phyloP scores from a whole-genome alignment of 1,140 invertebrate genomes.

The Calycopis cecrops region DNA sequence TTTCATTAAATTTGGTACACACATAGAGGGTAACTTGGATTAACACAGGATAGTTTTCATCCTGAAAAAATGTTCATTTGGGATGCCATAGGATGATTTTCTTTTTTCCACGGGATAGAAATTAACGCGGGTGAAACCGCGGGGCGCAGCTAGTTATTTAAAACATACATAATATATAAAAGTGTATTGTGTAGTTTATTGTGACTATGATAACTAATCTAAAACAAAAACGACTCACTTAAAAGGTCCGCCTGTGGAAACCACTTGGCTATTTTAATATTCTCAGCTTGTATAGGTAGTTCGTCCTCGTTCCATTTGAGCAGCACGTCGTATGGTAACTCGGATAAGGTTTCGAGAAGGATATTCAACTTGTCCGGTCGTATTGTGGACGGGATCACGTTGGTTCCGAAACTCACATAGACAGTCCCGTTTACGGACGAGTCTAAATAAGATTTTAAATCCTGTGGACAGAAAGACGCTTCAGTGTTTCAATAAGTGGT shows the following conservation, averaged over 20 bases:
- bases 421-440: slow-evolving; percentile 73
- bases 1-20: too few species aligned
- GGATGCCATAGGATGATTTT: too few species aligned
- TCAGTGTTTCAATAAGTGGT: background rate
- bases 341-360: slow-evolving; percentile 55
- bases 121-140: too few species aligned
- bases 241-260: slow-evolving; percentile 69
- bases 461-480: slow-evolving; percentile 9
- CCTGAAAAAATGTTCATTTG: too few species aligned
- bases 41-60: too few species aligned
- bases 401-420: slow-evolving; percentile 77
- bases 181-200: too few species aligned
- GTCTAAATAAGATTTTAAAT: slow-evolving; percentile 63
- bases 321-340: slow-evolving; percentile 58
- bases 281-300: slow-evolving; percentile 48
- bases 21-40: too few species aligned
- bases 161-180: too few species aligned
- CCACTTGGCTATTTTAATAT: slow-evolving; percentile 71
- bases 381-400: slow-evolving; percentile 53
- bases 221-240: slow-evolving; percentile 49
- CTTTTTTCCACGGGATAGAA: too few species aligned
- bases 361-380: slow-evolving; percentile 36
- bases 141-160: too few species aligned
- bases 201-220: too few species aligned
- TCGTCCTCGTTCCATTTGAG: slow-evolving; percentile 64